Conservation (phyloP, 2,888 invertebrate species). For the Pandemis heparana region DNA sequence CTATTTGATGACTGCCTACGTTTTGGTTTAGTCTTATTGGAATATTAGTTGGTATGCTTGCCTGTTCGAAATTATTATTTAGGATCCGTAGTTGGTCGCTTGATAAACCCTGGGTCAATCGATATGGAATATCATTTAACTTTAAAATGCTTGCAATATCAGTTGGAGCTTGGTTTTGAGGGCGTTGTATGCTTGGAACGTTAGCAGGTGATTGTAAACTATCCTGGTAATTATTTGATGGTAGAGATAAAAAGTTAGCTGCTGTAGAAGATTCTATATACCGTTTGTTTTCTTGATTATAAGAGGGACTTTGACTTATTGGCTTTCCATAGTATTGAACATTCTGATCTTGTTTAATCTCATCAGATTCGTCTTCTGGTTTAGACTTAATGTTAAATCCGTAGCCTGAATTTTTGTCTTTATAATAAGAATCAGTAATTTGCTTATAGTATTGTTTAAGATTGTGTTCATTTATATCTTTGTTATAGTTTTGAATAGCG, state of each 20-base stretch:
- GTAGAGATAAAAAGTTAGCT: slow-evolving; percentile 58
- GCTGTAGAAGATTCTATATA: slow-evolving; percentile 59
- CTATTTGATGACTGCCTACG: slow-evolving; percentile 75
- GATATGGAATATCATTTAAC: slow-evolving; percentile 75
- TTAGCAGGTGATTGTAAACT: slow-evolving; percentile 61
- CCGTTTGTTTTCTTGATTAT: slow-evolving; percentile 60
- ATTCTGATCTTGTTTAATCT: slow-evolving; percentile 60
- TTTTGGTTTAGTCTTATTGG: slow-evolving; percentile 78
- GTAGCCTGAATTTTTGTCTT: slow-evolving; percentile 76
- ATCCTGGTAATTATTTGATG: slow-evolving; percentile 61
- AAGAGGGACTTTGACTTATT: slow-evolving; percentile 58
- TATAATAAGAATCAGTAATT: slow-evolving; percentile 72
- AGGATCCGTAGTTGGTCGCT: slow-evolving; percentile 63
- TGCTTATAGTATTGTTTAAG: slow-evolving; percentile 69
- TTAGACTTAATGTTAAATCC: slow-evolving; percentile 72
- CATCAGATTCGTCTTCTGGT: slow-evolving; percentile 65
- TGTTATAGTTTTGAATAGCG: slow-evolving; percentile 59
- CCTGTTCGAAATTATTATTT: slow-evolving; percentile 69
- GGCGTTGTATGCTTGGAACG: slow-evolving; percentile 59
- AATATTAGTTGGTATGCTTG: slow-evolving; percentile 65
- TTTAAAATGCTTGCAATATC: slow-evolving; percentile 70
- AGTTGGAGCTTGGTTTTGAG: slow-evolving; percentile 58
- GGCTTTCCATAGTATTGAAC: slow-evolving; percentile 62
- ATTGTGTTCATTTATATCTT: slow-evolving; percentile 67
- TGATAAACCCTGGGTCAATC: slow-evolving; percentile 66